Percentiles rank a stretch among this genome's conserved stretches.
Conservation (phyloP, 2,113 vertebrate genomes). For the Noturus placidus region DNA sequence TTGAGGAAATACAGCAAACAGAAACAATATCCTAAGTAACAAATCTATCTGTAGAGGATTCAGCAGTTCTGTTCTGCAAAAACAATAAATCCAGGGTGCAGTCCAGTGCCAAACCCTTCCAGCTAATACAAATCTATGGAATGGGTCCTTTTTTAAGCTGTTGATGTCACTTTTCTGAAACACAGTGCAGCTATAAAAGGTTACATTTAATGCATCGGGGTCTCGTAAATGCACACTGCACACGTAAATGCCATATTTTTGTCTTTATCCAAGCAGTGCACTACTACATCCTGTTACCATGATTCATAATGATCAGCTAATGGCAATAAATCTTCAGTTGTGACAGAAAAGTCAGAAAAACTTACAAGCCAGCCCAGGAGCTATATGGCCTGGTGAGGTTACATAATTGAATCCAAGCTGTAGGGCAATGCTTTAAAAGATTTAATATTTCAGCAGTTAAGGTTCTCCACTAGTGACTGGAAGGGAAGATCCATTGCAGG, state of each 20-base stretch:
- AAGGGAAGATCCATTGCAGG: neutral
- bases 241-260: neutral
- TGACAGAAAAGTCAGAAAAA: neutral
- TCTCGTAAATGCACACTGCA: neutral
- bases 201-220: neutral
- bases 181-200: constrained; percentile 2
- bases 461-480: neutral
- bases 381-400: neutral
- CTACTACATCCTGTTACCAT: neutral
- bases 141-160: neutral
- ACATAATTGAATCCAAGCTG: neutral
- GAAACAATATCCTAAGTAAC: neutral
- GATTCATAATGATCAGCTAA: neutral
- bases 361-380: neutral
- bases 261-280: neutral
- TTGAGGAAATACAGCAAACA: constrained; percentile 13
- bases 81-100: constrained; percentile 16
- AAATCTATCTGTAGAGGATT: neutral
- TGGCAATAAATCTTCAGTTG: neutral
- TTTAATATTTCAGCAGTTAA: neutral
- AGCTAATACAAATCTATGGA: neutral
- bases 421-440: neutral
- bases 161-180: neutral
- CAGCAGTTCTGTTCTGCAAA: constrained; percentile 2
- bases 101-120: neutral